Conservation (phyloP, 2,888 invertebrate species). For the Bruchidius siliquastri region DNA sequence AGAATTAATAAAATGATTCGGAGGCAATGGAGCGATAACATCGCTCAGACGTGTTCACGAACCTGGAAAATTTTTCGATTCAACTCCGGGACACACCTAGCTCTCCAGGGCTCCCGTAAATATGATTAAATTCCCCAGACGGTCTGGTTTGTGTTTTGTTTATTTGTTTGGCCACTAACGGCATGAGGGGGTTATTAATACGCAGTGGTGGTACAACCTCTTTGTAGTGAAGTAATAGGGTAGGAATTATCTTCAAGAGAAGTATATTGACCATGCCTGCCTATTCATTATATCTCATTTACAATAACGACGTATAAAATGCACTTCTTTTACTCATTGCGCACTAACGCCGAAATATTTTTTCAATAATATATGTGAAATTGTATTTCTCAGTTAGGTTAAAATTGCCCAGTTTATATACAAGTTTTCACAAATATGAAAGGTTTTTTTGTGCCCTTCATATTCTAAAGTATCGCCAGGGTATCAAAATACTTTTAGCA, state of each 20-base stretch:
- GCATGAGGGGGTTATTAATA: constrained; percentile 5
- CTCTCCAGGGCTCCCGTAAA: constrained; percentile 28
- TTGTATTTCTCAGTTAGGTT: too few relatives aligned
- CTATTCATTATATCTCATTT: too few relatives aligned
- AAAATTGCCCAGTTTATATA: too few relatives aligned
- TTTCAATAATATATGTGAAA: too few relatives aligned
- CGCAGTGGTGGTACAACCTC: background rate
- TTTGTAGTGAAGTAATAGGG: background rate
- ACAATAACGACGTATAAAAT: too few relatives aligned
- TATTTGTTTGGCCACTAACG: constrained; percentile 22
- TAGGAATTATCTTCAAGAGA: background rate
- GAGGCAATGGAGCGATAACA: constrained; percentile 30
- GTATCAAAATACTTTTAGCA: too few relatives aligned
- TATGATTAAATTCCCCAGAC: constrained; percentile 27
- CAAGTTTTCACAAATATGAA: too few relatives aligned
- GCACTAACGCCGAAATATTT: too few relatives aligned
- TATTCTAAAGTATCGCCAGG: too few relatives aligned
- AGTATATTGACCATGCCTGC: too few relatives aligned
- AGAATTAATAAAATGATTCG: constrained; percentile 23
- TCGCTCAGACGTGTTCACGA: constrained; percentile 36
- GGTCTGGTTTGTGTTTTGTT: constrained; percentile 13
- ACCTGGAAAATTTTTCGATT: constrained; percentile 32
- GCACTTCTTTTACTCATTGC: too few relatives aligned
- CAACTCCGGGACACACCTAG: constrained; percentile 4
- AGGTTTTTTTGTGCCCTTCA: too few relatives aligned